Base-by-base conservation (phyloP, 2,113 vertebrate genomes). In the Microtus montanus region DNA sequence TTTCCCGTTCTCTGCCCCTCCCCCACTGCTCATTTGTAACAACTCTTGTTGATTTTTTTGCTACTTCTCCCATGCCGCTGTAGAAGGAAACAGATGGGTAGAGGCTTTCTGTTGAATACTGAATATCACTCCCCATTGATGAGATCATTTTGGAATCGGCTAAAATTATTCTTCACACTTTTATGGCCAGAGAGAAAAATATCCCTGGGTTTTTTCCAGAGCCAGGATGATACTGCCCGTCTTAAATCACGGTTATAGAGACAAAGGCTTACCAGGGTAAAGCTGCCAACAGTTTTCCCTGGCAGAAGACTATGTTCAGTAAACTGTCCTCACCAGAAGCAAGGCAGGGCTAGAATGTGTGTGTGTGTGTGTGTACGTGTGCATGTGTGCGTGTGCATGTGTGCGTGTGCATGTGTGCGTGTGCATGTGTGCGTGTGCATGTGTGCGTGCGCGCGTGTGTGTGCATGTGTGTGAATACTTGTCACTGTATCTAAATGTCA, bases 101-200 rank as follows among this genome's bases (percentile, higher is more conserved):
- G 94, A 97, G 91, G 92, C 73, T 94, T 96, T 95, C 92, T 89
- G 87, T 86, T 94, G 96, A 97, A 92, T 90, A 85, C 93, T 80
- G 93, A 97, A 90, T 86, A 94, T 87, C 95, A 95, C 87, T 93
- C 47, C 54, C 90, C 87, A 90, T 96, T 95, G 96, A 96, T 95
- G 96, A 97, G 95, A 96, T 96, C 92, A 96, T 94, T 96, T 95
- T 78, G 94, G 97, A 97, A 94, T 96, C 89, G 94, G 93, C 97
- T 97, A 96, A 98, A 96, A 96, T 96, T 90, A 95, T 92, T 94
- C 82, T 96, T 94, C 87, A 85, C 0, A 33, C 91, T 96, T 94
- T 54, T 84, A 71, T 95, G 96, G 73, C 73, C 87, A 88, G 88
- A 77, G 94, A 96, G 95, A 94, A 97, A 90, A 96, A 94, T 92